Evolutionary conservation across 2,888 invertebrate species (phyloP).

Genomic region (Strigamia transsilvanica): DNA sequence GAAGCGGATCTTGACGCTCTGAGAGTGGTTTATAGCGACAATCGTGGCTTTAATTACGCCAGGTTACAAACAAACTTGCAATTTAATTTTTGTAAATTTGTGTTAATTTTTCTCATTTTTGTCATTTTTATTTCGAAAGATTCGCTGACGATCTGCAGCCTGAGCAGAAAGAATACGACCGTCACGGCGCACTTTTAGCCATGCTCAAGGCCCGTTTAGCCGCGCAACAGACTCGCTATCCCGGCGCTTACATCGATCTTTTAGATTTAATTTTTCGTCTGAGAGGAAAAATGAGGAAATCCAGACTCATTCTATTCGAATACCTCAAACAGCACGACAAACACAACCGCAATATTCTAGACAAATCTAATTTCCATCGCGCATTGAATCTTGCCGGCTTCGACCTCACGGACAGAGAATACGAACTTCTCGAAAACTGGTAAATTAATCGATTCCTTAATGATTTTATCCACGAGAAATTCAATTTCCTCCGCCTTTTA

Average conservation of each 20-base stretch:
- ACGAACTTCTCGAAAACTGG: conserved; percentile 51
- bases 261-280: conserved; percentile 48
- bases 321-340: conserved; percentile 50
- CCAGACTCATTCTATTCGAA: conserved; percentile 41
- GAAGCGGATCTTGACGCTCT: conserved; percentile 40
- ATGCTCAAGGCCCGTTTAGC: conserved; percentile 52
- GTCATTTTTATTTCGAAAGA: neutral
- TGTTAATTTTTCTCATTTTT: neutral
- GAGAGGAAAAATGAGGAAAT: conserved; percentile 49
- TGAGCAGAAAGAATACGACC: conserved; percentile 11
- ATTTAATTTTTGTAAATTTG: neutral
- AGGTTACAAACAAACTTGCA: neutral
- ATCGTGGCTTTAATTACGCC: conserved; percentile 50
- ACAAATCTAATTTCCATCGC: conserved; percentile 26
- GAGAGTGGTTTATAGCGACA: conserved; percentile 44
- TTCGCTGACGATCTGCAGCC: conserved; percentile 51
- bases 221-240: conserved; percentile 43
- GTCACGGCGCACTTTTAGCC: conserved; percentile 25
- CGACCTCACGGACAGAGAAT: conserved; percentile 35
- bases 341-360: conserved; percentile 4
- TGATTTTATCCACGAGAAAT: neutral
- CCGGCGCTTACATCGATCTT: conserved; percentile 48
- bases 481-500: neutral
- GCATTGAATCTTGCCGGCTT: conserved; percentile 48
- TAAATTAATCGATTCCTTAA: conserved; percentile 2